Evolutionary conservation across 2,888 invertebrate species (phyloP), one percentile per base, ranked within the genome.

Genomic region (Drosophila subquinaria): DNA sequence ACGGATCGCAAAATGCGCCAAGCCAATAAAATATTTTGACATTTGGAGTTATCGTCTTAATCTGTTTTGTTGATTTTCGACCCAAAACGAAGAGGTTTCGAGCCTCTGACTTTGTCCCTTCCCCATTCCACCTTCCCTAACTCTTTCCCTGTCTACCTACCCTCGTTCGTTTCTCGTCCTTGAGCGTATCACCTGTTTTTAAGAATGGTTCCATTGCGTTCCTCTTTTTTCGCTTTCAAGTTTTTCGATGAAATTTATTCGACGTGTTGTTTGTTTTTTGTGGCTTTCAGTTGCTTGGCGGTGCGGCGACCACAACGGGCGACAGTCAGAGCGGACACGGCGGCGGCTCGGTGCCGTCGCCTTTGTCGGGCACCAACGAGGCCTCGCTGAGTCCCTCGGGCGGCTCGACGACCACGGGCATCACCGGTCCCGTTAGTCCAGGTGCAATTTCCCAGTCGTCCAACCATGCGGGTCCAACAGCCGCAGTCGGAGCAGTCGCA

Each of bases 351-450:
- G 96, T 96, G 91, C 96, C 96, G 79, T 96, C 96, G 83, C 96
- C 96, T 62, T 95, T 96, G 73, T 95, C 96, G 70, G 96, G 96
- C 91, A 96, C 96, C 50, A 96, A 95, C 85, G 95, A 95, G 76
- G 92, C 94, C 73, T 96, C 96, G 71, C 94, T 96, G 80, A 95
- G 95, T 84, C 96, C 96, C 51, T 95, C 96, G 73, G 95, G 95
- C 65, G 92, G 90, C 17, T 91, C 94, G 76, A 84, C 91, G 6
- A 88, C 93, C 67, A 91, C 92, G 42, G 91, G 93, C 79, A 90
- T 92, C 76, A 90, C 81, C 45, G 92, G 91, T 57, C 92, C 92
- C 36, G 75, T 93, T 23, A 93, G 93, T 91, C 93, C 93, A 87
- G 93, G 93, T 81, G 92, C 92, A 79, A 91, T 92, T 88, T 93